A percentile compares a stretch with the other conserved stretches of the same genome.
These are phyloP conservation scores for Metridium senile DNA, from an alignment of 92 coral and sea anemone genomes.

Conservation along the genomic window DNA sequence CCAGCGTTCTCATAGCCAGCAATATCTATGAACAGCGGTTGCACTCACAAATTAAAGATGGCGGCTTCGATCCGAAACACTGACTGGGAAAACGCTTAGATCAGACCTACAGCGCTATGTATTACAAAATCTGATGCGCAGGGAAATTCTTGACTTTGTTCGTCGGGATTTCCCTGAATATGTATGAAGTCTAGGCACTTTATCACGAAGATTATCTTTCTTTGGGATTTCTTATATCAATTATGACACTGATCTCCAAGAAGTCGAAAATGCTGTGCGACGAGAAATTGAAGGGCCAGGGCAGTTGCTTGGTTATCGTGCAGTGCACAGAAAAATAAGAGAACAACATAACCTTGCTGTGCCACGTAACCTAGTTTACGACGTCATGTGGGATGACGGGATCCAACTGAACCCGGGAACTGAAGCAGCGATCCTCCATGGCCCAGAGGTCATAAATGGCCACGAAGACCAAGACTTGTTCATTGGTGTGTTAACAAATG, in stretches of 20 bases:
- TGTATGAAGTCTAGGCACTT: constrained; percentile 43
- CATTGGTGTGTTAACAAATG: not conserved
- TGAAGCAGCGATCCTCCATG: not conserved
- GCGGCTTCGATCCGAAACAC: constrained; percentile 24
- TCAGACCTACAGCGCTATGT: constrained; percentile 31
- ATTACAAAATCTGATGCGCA: constrained; percentile 36
- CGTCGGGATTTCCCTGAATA: constrained; percentile 35
- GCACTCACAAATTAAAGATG: constrained; percentile 1
- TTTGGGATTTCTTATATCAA: too few relatives aligned
- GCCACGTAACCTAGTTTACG: too few relatives aligned
- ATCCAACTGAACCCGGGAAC: too few relatives aligned
- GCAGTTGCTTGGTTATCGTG: too few relatives aligned
- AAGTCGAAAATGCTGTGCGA: too few relatives aligned
- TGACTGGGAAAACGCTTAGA: constrained; percentile 45
- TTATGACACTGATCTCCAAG: too few relatives aligned
- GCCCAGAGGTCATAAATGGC: not conserved
- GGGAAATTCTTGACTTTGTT: constrained; percentile 34
- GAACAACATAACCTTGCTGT: too few relatives aligned
- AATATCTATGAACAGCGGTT: constrained; percentile 17
- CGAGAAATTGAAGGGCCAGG: too few relatives aligned
- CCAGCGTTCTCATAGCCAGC: constrained; percentile 31
- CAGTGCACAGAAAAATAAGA: too few relatives aligned
- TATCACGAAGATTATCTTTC: too few relatives aligned
- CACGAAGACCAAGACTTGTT: not conserved
- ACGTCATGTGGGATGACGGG: too few relatives aligned